phyloP scores from a whole-genome alignment of 2,888 invertebrate species.

The Drosophila mettleri region DNA sequence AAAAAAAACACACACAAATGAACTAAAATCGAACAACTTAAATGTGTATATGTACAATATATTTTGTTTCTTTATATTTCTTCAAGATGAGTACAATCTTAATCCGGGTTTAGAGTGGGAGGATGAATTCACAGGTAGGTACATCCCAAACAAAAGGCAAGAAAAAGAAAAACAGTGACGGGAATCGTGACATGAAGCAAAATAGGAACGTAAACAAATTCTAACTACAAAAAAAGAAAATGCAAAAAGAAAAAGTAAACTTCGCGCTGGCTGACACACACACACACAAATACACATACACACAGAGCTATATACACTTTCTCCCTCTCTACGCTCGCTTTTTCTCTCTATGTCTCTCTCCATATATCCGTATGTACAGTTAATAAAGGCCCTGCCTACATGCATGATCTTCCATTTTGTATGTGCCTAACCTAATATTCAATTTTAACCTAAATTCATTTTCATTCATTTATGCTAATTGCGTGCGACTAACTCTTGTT shows the following conservation, averaged over 20 bases:
- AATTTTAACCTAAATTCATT: slow-evolving; percentile 15
- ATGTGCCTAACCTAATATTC: slow-evolving; percentile 15
- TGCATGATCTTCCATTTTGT: slow-evolving; percentile 29
- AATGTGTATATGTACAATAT: slow-evolving; percentile 73
- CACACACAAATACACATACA: slow-evolving; percentile 26
- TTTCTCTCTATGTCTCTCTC: slow-evolving; percentile 4
- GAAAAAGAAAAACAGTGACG: slow-evolving; percentile 71
- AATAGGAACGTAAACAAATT: slow-evolving; percentile 84
- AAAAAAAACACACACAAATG: slow-evolving; percentile 9
- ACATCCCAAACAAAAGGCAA: slow-evolving; percentile 71
- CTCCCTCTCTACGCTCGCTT: slow-evolving; percentile 6
- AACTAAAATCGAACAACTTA: slow-evolving; percentile 49
- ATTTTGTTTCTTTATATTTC: slow-evolving; percentile 85
- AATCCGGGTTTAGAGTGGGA: slow-evolving; percentile 99
- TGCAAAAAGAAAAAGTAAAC: slow-evolving; percentile 22
- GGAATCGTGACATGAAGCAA: slow-evolving; percentile 85
- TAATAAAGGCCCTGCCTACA: slow-evolving; percentile 23
- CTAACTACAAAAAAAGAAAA: slow-evolving; percentile 52
- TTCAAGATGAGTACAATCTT: slow-evolving; percentile 99
- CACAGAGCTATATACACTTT: slow-evolving; percentile 23
- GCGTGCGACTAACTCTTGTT: slow-evolving; percentile 13
- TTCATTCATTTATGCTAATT: slow-evolving; percentile 18
- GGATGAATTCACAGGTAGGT: slow-evolving; percentile 99
- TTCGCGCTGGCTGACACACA: slow-evolving; percentile 56
- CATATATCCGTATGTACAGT: slow-evolving; percentile 6